Percentiles rank a stretch among this genome's conserved stretches.
phyloP scores from a whole-genome alignment of 2,113 vertebrate genomes.

The Thunnus thynnus region DNA sequence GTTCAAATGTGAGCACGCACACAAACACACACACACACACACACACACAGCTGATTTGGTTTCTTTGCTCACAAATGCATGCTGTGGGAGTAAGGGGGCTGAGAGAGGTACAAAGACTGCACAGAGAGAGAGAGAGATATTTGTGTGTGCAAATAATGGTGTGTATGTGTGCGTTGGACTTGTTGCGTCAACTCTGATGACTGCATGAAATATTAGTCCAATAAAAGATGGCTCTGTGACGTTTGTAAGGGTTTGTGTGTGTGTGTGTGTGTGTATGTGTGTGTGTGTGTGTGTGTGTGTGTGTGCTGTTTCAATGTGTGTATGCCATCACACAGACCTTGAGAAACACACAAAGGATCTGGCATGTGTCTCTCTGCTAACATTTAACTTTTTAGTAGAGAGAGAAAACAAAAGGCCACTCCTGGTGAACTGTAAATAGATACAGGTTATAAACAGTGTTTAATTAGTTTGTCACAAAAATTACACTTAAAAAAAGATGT shows the following conservation, averaged over 20 bases:
- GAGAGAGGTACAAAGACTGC: constrained; percentile 16
- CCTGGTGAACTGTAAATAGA: constrained; percentile 25
- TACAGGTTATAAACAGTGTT: no score
- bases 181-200: constrained; percentile 45
- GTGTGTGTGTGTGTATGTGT: not conserved
- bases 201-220: constrained; percentile 26
- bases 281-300: not conserved
- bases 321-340: constrained; percentile 19
- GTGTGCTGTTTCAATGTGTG: not conserved
- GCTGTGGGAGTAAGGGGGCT: constrained; percentile 17
- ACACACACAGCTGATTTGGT: constrained; percentile 58
- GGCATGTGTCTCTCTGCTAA: not conserved
- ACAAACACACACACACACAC: constrained; percentile 16
- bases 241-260: constrained; percentile 18
- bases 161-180: constrained; percentile 23
- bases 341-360: constrained; percentile 38
- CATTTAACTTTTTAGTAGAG: constrained; percentile 3
- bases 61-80: constrained; percentile 34
- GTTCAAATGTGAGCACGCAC: constrained; percentile 22
- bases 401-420: constrained; percentile 9
- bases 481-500: no score
- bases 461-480: no score
- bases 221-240: constrained; percentile 4
- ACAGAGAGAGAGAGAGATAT: constrained; percentile 24
- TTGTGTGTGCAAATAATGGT: not conserved